A percentile compares a stretch with the other conserved stretches of the same genome.
These are phyloP conservation scores for Hirundo rustica DNA, from an alignment of 2,797 vertebrate species.

Conservation along the genomic window DNA sequence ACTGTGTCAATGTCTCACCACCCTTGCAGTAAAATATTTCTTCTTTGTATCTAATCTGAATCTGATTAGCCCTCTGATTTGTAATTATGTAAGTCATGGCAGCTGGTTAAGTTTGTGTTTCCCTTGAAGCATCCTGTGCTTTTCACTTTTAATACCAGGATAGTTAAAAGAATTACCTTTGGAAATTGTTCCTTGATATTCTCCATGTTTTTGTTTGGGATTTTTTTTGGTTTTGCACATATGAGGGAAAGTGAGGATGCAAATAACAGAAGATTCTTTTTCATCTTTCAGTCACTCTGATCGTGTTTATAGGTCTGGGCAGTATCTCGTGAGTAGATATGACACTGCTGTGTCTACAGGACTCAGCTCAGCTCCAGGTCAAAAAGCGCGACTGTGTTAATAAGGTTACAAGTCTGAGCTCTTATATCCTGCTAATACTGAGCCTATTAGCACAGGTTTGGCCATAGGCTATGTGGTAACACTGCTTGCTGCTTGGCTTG, in stretches of 20 bases:
- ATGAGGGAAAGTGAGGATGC: not conserved
- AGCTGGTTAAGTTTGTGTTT: not conserved
- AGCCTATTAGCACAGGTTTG: not conserved
- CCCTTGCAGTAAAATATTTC: not conserved
- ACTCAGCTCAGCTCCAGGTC: not conserved
- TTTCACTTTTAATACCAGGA: not conserved
- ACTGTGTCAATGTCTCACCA: not conserved
- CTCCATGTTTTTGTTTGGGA: rapidly evolving
- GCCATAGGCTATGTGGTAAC: not conserved
- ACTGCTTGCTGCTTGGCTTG: not conserved
- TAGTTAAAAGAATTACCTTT: not conserved
- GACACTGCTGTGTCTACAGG: not conserved
- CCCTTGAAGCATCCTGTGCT: not conserved
- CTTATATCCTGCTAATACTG: not conserved
- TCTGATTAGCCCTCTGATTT: not conserved
- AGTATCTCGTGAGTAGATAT: not conserved
- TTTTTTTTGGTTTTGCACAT: not conserved
- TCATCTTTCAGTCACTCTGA: not conserved
- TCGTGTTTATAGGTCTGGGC: not conserved
- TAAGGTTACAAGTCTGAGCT: not conserved
- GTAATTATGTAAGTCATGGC: not conserved
- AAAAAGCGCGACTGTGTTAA: not conserved
- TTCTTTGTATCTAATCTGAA: not conserved
- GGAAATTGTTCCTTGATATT: not conserved
- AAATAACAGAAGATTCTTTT: not conserved